Evolutionary conservation across 2,113 vertebrate genomes (phyloP).

Genomic region (Phylloscopus trochiloides): DNA sequence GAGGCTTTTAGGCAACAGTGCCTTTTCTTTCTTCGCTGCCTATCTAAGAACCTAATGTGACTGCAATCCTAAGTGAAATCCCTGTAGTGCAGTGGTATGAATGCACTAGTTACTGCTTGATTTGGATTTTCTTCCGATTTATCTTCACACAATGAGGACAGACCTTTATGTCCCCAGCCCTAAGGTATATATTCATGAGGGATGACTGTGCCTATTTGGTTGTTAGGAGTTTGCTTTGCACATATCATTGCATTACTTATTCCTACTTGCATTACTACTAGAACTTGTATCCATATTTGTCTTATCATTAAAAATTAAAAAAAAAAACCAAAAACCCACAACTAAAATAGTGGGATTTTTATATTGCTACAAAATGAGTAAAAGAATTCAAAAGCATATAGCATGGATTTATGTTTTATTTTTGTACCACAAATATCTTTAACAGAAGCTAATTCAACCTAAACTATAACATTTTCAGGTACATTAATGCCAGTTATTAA

Average conservation of each 20-base stretch:
- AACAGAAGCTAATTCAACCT: neutral
- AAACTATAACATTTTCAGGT: neutral
- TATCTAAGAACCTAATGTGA: neutral
- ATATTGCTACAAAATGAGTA: neutral
- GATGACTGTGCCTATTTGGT: neutral
- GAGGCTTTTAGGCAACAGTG: neutral
- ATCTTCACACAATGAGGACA: neutral
- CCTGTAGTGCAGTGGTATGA: neutral
- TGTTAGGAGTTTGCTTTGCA: neutral
- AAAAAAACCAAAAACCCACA: neutral
- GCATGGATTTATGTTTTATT: neutral
- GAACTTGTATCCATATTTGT: neutral
- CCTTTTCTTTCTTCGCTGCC: neutral
- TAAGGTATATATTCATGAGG: neutral
- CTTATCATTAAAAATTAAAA: neutral
- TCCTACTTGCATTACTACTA: neutral
- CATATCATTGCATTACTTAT: neutral
- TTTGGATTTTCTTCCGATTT: neutral
- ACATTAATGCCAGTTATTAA: conserved; percentile 33
- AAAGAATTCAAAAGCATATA: neutral
- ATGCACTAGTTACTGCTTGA: neutral
- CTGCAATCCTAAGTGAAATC: neutral
- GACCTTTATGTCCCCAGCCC: neutral
- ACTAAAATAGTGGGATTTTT: neutral
- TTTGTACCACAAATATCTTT: neutral